These are phyloP conservation scores for Venustoraphidia nigricollis DNA, from an alignment of 2,888 invertebrate species.

Conservation along the genomic window DNA sequence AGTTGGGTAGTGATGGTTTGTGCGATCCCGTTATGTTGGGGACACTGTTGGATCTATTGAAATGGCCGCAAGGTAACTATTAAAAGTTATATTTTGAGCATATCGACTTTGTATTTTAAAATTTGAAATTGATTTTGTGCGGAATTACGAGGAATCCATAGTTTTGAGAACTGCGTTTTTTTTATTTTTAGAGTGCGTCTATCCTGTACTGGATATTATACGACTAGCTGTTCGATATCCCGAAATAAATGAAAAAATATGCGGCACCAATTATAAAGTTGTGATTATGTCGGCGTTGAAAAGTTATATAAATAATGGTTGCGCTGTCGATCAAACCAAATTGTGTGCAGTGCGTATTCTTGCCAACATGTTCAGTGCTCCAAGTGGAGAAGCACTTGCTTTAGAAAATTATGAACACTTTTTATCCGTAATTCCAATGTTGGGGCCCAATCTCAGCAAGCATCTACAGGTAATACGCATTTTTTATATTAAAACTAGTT, in stretches of 20 bases:
- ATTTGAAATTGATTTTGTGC: not conserved
- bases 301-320: slow-evolving; percentile 18
- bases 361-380: slow-evolving; percentile 66
- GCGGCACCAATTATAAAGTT: slow-evolving; percentile 22
- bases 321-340: slow-evolving; percentile 49
- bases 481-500: not conserved
- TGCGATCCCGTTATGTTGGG: slow-evolving; percentile 33
- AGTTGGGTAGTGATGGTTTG: slow-evolving; percentile 36
- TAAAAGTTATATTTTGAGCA: not conserved
- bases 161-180: slow-evolving; percentile 1
- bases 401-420: slow-evolving; percentile 37
- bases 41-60: slow-evolving; percentile 42
- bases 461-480: slow-evolving; percentile 39
- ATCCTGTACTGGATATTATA: slow-evolving; percentile 79
- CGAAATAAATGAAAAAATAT: slow-evolving; percentile 39
- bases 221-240: slow-evolving; percentile 56
- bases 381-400: slow-evolving; percentile 45
- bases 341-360: slow-evolving; percentile 63
- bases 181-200: slow-evolving; percentile 48
- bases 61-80: slow-evolving; percentile 54
- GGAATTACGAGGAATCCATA: not conserved
- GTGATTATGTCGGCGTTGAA: slow-evolving; percentile 20
- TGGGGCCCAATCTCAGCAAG: slow-evolving; percentile 38
- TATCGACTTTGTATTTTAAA: not conserved
- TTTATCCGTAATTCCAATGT: slow-evolving; percentile 34